Conservation (phyloP, 1,140 invertebrate species). For the Hestina assimilis region DNA sequence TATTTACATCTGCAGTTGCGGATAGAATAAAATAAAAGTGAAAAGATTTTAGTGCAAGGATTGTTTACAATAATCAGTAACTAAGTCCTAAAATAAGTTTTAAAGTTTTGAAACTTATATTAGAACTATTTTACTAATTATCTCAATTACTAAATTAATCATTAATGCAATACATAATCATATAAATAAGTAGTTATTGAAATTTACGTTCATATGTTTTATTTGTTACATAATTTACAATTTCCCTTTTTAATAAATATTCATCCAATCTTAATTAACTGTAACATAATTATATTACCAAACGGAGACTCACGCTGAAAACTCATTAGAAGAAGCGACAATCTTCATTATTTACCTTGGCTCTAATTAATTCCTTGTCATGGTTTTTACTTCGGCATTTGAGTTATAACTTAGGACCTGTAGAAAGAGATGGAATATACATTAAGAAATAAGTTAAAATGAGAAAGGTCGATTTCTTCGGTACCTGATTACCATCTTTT, state of each 20-base stretch:
- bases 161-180: too few relatives aligned
- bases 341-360: slow-evolving; percentile 77
- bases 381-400: slow-evolving; percentile 76
- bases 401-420: slow-evolving; percentile 63
- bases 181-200: too few relatives aligned
- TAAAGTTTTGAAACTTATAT: too few relatives aligned
- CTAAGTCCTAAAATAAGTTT: too few relatives aligned
- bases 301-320: slow-evolving; percentile 38
- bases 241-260: slow-evolving; percentile 32
- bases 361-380: slow-evolving; percentile 79
- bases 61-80: too few relatives aligned
- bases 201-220: too few relatives aligned
- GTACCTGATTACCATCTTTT: slow-evolving; percentile 79
- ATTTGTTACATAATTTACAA: not conserved
- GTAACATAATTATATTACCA: slow-evolving; percentile 15
- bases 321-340: slow-evolving; percentile 74
- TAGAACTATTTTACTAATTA: too few relatives aligned
- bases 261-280: slow-evolving; percentile 63
- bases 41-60: too few relatives aligned
- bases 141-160: too few relatives aligned
- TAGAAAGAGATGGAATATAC: slow-evolving; percentile 37
- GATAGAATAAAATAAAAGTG: too few relatives aligned
- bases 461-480: slow-evolving; percentile 49
- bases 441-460: slow-evolving; percentile 24
- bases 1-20: too few relatives aligned